Conservation (phyloP, 2,113 vertebrate genomes). For the Notechis scutatus region DNA sequence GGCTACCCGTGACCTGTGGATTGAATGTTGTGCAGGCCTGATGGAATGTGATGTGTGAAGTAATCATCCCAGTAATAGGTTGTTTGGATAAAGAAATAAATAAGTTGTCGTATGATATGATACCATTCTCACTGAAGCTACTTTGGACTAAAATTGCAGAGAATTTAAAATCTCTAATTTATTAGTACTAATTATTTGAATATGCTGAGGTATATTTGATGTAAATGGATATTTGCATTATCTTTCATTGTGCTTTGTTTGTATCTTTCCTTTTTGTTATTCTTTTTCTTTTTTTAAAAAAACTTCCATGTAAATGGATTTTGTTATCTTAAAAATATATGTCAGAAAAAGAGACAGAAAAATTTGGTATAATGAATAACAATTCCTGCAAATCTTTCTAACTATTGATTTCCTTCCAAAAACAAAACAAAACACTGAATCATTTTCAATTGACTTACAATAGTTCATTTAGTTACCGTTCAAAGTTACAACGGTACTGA, state of each 20-base stretch:
- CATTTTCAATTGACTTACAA: not conserved
- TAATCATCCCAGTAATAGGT: not conserved
- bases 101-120: not conserved
- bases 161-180: not conserved
- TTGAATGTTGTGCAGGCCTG: not conserved
- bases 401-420: not conserved
- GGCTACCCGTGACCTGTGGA: not conserved
- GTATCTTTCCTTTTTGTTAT: not conserved
- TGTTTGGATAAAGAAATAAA: not conserved
- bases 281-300: not conserved
- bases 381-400: not conserved
- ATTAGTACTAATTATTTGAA: not conserved
- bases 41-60: not conserved
- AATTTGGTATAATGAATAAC: not conserved
- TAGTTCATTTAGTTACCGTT: no score
- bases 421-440: not conserved
- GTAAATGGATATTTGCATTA: not conserved
- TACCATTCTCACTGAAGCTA: not conserved
- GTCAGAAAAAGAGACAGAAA: not conserved
- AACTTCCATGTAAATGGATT: not conserved
- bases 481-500: no score
- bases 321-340: not conserved
- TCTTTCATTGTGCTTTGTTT: not conserved
- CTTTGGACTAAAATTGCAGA: not conserved
- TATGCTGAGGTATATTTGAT: not conserved